phyloP scores from a whole-genome alignment of 2,113 vertebrate genomes.

The Syngnathus scovelli region DNA sequence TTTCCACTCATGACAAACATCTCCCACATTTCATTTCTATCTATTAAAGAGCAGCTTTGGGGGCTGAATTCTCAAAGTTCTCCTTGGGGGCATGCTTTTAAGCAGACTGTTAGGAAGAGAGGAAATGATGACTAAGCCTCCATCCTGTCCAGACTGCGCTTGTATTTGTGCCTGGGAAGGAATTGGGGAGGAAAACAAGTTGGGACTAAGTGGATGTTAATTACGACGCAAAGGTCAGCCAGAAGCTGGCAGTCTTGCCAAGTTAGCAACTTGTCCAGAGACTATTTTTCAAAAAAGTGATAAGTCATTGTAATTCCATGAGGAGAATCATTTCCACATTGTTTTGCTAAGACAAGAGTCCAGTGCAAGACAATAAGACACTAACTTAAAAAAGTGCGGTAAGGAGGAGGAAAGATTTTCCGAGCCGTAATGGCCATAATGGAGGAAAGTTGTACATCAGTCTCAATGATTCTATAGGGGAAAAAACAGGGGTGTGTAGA shows the following conservation, averaged over 20 bases:
- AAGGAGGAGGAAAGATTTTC: no score
- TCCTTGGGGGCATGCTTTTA: neutral
- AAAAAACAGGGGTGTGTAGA: no score
- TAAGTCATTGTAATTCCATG: neutral
- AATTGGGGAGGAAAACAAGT: neutral
- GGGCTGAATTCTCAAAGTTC: neutral
- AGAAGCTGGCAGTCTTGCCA: neutral
- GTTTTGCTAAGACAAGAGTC: neutral
- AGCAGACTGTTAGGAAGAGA: neutral
- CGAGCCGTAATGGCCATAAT: neutral
- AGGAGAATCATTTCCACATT: neutral
- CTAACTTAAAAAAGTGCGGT: no score
- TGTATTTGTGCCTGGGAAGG: neutral
- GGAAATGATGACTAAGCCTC: constrained; percentile 27
- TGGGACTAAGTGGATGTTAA: constrained; percentile 5
- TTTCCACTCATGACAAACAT: neutral
- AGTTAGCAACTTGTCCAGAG: neutral
- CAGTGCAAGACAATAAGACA: no score
- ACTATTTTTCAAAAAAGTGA: neutral
- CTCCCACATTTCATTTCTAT: neutral
- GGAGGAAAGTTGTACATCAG: neutral
- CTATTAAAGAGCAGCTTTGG: neutral
- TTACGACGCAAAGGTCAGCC: constrained; percentile 2
- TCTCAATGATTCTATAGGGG: no score
- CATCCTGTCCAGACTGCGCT: constrained; percentile 11